Conservation (phyloP, 2,888 invertebrate species). For the Electrophaes corylata region DNA sequence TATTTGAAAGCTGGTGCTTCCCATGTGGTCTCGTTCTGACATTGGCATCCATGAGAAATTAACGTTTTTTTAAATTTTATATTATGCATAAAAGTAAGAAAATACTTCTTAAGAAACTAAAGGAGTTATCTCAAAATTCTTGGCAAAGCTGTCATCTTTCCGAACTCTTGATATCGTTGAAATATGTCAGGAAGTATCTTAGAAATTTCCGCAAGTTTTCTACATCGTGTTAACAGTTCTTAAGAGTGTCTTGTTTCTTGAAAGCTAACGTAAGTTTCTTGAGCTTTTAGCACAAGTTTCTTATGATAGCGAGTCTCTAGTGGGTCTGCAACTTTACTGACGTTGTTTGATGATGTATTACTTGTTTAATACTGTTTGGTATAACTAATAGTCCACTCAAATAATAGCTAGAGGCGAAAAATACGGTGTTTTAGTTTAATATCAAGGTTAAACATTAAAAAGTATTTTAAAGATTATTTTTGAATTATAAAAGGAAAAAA, state of each 20-base stretch:
- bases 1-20: too few relatives aligned
- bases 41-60: too few relatives aligned
- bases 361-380: background rate
- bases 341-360: background rate
- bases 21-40: too few relatives aligned
- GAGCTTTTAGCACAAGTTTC: background rate
- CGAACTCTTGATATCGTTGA: constrained; percentile 28
- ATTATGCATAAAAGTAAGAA: too few relatives aligned
- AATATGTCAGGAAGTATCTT: constrained; percentile 33
- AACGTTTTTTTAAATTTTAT: too few relatives aligned
- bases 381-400: background rate
- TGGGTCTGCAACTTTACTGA: background rate
- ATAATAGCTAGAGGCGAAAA: too few relatives aligned
- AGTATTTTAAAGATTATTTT: too few relatives aligned
- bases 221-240: constrained; percentile 14
- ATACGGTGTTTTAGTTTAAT: too few relatives aligned
- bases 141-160: constrained; percentile 15
- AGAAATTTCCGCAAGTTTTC: constrained; percentile 11
- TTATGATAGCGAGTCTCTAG: background rate
- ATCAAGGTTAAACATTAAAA: too few relatives aligned
- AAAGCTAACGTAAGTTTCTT: too few relatives aligned
- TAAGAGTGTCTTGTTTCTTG: constrained; percentile 8
- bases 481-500: too few relatives aligned
- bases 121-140: constrained; percentile 28
- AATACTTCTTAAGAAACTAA: background rate